Percentiles rank a stretch among this genome's conserved stretches.
These are phyloP conservation scores for Microplitis demolitor DNA, from an alignment of 1,140 invertebrate species.

Conservation along the genomic window DNA sequence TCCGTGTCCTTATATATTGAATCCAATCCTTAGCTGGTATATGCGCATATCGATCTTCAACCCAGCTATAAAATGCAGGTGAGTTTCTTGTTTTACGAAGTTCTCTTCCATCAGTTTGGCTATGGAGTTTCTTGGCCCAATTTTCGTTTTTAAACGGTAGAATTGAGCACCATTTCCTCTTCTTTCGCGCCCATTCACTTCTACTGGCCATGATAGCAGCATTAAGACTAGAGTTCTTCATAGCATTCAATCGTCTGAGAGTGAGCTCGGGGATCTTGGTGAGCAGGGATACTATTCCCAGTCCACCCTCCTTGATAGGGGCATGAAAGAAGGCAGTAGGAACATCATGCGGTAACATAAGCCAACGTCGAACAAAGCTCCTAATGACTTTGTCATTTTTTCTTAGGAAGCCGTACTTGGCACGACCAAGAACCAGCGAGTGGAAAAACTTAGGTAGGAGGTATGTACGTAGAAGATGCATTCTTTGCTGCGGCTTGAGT, in stretches of 20 bases:
- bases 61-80: background rate
- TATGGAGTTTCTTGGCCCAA: background rate
- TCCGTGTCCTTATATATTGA: background rate
- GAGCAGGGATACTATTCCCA: background rate
- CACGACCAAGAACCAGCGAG: slow-evolving; percentile 11
- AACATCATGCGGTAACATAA: background rate
- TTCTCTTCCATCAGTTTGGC: background rate
- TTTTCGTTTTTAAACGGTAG: too few species aligned
- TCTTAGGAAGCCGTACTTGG: background rate
- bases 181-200: background rate
- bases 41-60: background rate
- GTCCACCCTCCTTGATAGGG: background rate
- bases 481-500: slow-evolving; percentile 46
- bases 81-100: background rate
- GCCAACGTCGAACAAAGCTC: background rate
- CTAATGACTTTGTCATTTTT: background rate
- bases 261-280: background rate
- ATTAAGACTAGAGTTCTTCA: background rate
- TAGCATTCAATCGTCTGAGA: background rate
- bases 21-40: background rate
- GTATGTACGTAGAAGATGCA: slow-evolving; percentile 34
- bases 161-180: background rate
- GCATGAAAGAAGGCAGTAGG: background rate
- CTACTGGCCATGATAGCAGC: background rate
- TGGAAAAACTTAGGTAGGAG: slow-evolving; percentile 35